Percentiles rank a stretch among this genome's conserved stretches.
Evolutionary conservation across 2,113 vertebrate genomes (phyloP).

Genomic region (Rhombomys opimus): DNA sequence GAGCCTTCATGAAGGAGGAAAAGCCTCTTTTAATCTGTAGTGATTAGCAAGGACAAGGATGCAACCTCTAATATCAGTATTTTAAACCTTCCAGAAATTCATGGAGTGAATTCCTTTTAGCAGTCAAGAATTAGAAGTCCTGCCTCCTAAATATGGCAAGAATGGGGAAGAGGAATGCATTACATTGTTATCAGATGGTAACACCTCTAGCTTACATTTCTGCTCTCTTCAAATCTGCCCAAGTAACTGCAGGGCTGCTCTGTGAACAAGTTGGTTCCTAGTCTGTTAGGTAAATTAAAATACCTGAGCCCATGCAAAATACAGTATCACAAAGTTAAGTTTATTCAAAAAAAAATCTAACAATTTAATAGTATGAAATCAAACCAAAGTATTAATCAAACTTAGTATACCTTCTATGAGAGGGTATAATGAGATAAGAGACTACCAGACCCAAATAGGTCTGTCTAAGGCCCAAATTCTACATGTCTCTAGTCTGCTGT

Average conservation of each 20-base stretch:
- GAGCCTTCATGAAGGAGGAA: not conserved
- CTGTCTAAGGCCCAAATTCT: not conserved
- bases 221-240: not conserved
- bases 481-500: not conserved
- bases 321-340: not conserved
- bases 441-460: not conserved
- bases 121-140: no score
- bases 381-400: constrained; percentile 29
- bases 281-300: not conserved
- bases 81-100: constrained; percentile 56
- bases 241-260: not conserved
- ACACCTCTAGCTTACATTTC: not conserved
- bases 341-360: constrained; percentile 27
- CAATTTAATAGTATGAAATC: constrained; percentile 20
- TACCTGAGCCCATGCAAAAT: not conserved
- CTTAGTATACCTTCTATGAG: not conserved
- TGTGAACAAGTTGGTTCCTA: constrained; percentile 28
- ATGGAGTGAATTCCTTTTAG: not conserved
- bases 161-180: not conserved
- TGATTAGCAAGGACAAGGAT: not conserved
- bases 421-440: not conserved
- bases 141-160: not conserved
- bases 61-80: constrained; percentile 59
- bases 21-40: not conserved
- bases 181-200: not conserved